Base-by-base conservation (phyloP, 2,797 vertebrate genomes). In the Meda fulgida region DNA sequence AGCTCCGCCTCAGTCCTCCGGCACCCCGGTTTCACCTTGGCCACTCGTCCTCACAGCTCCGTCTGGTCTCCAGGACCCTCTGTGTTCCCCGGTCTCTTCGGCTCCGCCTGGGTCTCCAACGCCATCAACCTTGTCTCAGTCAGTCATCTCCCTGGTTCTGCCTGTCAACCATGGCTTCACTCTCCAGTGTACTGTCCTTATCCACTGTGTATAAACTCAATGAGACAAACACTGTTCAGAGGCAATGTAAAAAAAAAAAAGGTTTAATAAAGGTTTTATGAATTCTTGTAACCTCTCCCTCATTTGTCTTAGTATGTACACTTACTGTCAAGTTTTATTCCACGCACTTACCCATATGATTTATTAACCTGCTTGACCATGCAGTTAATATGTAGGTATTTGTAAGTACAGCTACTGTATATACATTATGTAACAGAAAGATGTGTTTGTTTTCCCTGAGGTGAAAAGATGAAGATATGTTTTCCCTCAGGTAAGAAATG, bases 141-240 rank as follows among this genome's bases (percentile, higher is more conserved):
- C 23, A 0, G 58, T 58, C 10, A 4, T 58, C 55, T 58, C 9
- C 23, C 55, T 58, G 55, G 55, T n/a, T 58, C 23, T 58, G 23
- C 23, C 55, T 58, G 55, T 55, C 53, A 55, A 60, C 55, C 23
- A 26, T 60, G 58, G n/a, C 10, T 60, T 5, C 10, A 26, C 10
- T 23, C 4, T 58, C 9, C 53, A n/a, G 23, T 81, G 80, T 60
- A 63, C 36, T 40, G 43, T 70, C 55, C 84, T 66, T 29, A 60
- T 60, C 70, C 23, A 19, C 11, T 70, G 16, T 43, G 14, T 71
- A 26, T 69, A 81, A 66, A 84, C 81, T 71, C 63, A 86, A 66
- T 88, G 83, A 87, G 70, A 89, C 83, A 85, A 5, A 29, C 72
- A 72, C 75, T 84, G 36, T 70, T 84, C 34, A 84, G 71, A 73